A percentile compares a stretch with the other conserved stretches of the same genome.
phyloP scores from a whole-genome alignment of 2,888 invertebrate species.

The Polyommatus icarus region DNA sequence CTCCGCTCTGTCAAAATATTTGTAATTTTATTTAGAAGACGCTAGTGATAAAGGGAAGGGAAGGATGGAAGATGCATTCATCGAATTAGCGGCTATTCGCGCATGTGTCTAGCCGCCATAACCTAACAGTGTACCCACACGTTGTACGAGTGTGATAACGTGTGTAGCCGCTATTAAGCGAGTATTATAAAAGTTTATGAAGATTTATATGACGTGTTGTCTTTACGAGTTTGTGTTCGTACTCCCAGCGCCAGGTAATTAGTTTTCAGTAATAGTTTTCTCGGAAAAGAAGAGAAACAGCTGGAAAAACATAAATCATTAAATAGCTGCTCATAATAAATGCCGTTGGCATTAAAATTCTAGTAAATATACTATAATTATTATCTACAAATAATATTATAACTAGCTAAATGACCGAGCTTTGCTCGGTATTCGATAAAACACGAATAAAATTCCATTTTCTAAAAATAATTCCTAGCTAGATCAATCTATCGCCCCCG shows the following conservation, averaged over 20 bases:
- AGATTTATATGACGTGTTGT: slow-evolving; percentile 4
- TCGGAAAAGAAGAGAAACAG: background rate
- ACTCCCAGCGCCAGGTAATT: background rate
- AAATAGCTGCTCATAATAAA: background rate
- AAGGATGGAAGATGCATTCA: no score
- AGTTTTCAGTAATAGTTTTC: background rate
- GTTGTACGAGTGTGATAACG: background rate
- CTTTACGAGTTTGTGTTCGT: background rate
- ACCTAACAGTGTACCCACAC: background rate
- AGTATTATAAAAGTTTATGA: background rate
- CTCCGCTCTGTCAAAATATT: no score
- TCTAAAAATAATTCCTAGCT: no score
- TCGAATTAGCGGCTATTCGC: background rate
- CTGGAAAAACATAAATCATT: background rate
- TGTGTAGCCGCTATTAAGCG: background rate
- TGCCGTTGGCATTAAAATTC: background rate
- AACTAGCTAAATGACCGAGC: no score
- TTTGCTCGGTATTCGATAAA: no score
- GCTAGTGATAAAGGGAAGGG: no score
- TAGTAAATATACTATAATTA: no score
- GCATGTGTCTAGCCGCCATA: background rate
- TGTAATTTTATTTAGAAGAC: no score
- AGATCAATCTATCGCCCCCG: no score
- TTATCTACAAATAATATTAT: no score
- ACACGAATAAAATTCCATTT: no score